These are phyloP conservation scores for Puma concolor DNA, from an alignment of 2,113 vertebrate genomes.

Conservation along the genomic window DNA sequence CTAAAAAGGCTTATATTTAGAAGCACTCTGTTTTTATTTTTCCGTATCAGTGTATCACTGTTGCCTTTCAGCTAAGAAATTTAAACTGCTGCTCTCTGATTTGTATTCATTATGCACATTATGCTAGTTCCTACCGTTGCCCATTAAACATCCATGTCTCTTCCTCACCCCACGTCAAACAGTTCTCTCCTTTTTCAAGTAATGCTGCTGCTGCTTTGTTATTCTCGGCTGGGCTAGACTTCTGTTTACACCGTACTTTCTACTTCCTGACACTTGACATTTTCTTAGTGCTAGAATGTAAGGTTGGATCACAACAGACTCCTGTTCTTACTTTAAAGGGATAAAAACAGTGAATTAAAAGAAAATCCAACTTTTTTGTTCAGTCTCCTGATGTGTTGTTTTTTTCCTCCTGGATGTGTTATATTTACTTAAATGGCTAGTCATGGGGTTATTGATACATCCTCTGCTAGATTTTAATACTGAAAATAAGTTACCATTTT, in stretches of 20 bases:
- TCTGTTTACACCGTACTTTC: background rate
- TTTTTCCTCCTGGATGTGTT: background rate
- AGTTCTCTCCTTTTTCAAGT: background rate
- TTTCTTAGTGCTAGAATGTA: background rate
- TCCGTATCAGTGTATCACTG: background rate
- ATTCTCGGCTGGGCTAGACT: background rate
- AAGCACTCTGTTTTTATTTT: slow-evolving; percentile 5
- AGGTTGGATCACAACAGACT: background rate
- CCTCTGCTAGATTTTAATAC: background rate
- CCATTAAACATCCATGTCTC: background rate
- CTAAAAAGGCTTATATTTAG: background rate
- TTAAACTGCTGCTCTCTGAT: background rate
- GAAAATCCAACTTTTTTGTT: background rate
- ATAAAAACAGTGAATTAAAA: background rate
- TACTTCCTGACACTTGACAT: background rate
- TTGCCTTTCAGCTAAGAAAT: slow-evolving; percentile 56
- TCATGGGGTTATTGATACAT: background rate
- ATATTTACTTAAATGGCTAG: background rate
- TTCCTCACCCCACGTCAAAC: background rate
- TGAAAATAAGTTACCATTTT: background rate
- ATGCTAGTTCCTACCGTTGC: background rate
- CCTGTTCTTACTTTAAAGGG: background rate
- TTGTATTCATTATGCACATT: background rate
- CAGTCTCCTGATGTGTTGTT: background rate
- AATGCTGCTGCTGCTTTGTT: background rate